A percentile compares a stretch with the other conserved stretches of the same genome.
Conservation (phyloP, 2,797 vertebrate genomes). For the Lacerta bilineata region DNA sequence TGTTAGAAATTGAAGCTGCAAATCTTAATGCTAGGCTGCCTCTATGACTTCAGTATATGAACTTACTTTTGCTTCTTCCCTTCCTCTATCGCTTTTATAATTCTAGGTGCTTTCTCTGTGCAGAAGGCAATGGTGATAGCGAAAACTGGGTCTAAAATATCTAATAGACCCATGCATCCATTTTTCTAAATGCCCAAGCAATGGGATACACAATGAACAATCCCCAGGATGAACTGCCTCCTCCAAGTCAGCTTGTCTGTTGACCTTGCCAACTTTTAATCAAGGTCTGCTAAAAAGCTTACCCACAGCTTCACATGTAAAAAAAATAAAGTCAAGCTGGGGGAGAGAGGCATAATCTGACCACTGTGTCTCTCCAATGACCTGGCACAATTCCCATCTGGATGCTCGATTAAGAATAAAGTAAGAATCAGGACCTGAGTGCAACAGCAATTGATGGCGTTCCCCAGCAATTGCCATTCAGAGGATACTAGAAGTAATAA, state of each 20-base stretch:
- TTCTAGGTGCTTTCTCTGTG: background rate
- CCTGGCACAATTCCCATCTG: too few species aligned
- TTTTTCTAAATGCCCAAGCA: background rate
- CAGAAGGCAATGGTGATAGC: conserved; percentile 12
- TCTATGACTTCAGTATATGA: background rate
- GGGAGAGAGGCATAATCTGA: too few species aligned
- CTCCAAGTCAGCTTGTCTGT: background rate
- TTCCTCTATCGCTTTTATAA: background rate
- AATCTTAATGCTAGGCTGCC: conserved; percentile 32
- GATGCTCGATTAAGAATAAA: too few species aligned
- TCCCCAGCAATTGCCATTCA: too few species aligned
- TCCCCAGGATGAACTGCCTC: background rate
- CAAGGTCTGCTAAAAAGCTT: background rate
- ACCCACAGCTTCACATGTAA: background rate
- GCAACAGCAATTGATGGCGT: too few species aligned
- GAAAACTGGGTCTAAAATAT: background rate
- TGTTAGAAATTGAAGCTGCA: conserved; percentile 29
- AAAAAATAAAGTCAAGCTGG: background rate
- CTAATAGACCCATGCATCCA: background rate
- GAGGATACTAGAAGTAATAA: too few species aligned
- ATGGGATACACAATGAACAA: background rate
- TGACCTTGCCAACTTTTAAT: background rate
- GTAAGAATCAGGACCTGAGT: too few species aligned
- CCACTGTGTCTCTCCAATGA: too few species aligned
- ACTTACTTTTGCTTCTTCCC: background rate